Conservation (phyloP, 1,140 invertebrate genomes). For the Leptinotarsa lineolata region DNA sequence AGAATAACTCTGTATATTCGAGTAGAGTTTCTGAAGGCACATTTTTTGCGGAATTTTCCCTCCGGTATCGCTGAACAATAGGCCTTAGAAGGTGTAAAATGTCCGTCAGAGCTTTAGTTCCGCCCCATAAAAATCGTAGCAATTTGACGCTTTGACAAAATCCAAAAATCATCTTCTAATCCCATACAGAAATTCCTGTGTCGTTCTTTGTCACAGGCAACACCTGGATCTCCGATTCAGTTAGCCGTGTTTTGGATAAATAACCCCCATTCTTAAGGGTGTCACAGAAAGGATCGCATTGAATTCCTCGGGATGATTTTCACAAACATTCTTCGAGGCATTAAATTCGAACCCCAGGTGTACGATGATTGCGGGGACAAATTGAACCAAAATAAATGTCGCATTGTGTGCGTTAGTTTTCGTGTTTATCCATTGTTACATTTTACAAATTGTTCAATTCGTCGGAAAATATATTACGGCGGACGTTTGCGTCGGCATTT, state of each 20-base stretch:
- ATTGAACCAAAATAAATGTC: slow-evolving; percentile 29
- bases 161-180: slow-evolving; percentile 9
- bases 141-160: slow-evolving; percentile 20
- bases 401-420: slow-evolving; percentile 22
- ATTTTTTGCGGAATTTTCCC: too few species aligned
- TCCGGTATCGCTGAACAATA: background rate
- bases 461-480: slow-evolving; percentile 22
- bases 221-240: slow-evolving; percentile 21
- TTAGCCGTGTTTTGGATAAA: slow-evolving; percentile 19
- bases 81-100: background rate
- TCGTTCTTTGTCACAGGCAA: background rate
- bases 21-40: too few species aligned
- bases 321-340: slow-evolving; percentile 17
- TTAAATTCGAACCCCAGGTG: slow-evolving; percentile 24
- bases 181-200: slow-evolving; percentile 13
- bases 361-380: slow-evolving; percentile 21
- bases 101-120: background rate
- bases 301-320: slow-evolving; percentile 20
- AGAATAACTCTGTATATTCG: too few species aligned
- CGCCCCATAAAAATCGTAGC: slow-evolving; percentile 10
- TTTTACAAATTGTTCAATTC: slow-evolving; percentile 23
- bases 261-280: slow-evolving; percentile 19
- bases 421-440: slow-evolving; percentile 21
- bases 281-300: slow-evolving; percentile 10
- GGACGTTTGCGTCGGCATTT: slow-evolving; percentile 7